These are phyloP conservation scores for Bradypodion pumilum DNA, from an alignment of 2,797 vertebrate genomes.

Conservation along the genomic window DNA sequence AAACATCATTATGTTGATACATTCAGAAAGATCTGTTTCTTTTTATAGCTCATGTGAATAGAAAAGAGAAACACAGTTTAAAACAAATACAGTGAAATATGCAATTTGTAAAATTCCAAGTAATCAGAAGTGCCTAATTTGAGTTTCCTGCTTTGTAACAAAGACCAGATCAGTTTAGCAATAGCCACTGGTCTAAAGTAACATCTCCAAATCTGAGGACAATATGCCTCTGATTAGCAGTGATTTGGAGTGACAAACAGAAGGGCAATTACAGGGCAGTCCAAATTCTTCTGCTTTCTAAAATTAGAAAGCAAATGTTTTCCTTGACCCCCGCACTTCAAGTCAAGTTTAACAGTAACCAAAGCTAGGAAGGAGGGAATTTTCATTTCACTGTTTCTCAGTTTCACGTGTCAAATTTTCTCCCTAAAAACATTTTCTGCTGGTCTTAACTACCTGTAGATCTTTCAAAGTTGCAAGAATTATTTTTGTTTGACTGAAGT, in stretches of 20 bases:
- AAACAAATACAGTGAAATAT: conserved; percentile 14
- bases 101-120: conserved; percentile 6
- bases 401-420: background rate
- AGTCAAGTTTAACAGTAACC: background rate
- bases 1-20: conserved; percentile 32
- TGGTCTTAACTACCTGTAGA: no score
- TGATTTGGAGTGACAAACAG: background rate
- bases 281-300: background rate
- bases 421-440: no score
- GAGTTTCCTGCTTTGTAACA: background rate
- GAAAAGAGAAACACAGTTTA: conserved; percentile 1
- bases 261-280: background rate
- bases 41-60: conserved; percentile 30
- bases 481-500: no score
- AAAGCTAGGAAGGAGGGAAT: background rate
- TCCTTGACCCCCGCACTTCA: background rate
- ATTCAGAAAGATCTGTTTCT: conserved; percentile 21
- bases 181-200: background rate
- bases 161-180: background rate
- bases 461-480: no score
- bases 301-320: background rate
- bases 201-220: background rate
- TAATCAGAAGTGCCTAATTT: conserved; percentile 4
- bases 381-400: background rate
- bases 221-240: background rate